These are phyloP conservation scores for Ophion slaviceki DNA, from an alignment of 2,888 invertebrate genomes.

Conservation along the genomic window DNA sequence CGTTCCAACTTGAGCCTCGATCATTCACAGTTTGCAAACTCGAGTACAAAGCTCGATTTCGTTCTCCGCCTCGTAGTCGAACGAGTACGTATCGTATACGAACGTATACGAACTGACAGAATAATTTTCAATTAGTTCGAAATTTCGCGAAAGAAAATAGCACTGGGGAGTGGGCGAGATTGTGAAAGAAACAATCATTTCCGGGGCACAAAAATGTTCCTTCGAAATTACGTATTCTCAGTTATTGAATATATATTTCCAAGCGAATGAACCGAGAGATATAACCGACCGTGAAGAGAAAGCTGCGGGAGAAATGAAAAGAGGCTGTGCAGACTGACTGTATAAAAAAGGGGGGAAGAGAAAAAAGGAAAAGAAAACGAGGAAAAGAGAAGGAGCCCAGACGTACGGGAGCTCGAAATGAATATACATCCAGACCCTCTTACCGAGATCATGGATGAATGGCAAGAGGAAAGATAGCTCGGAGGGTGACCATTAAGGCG, in stretches of 20 bases:
- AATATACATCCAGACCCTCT: conserved; percentile 24
- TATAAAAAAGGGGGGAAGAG: background rate
- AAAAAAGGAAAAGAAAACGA: background rate
- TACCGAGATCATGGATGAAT: conserved; percentile 40
- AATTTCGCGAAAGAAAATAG: background rate
- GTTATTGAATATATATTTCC: conserved; percentile 39
- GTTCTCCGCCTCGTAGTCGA: background rate
- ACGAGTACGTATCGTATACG: background rate
- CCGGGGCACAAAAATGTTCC: conserved; percentile 22
- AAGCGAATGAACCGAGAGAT: conserved; percentile 46
- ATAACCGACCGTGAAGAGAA: conserved; percentile 40
- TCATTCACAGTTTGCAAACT: background rate
- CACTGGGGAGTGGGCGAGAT: background rate
- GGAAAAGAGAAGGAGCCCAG: conserved; percentile 14
- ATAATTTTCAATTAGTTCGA: background rate
- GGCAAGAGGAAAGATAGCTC: conserved; percentile 38
- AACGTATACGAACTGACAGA: background rate
- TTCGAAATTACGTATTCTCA: conserved; percentile 37
- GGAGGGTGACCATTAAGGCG: conserved; percentile 60
- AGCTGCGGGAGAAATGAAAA: conserved; percentile 23
- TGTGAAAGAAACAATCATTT: background rate
- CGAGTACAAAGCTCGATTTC: background rate
- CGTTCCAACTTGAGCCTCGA: background rate
- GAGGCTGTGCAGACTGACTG: conserved; percentile 21
- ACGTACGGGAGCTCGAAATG: conserved; percentile 24